Percentiles rank a stretch among this genome's conserved stretches.
These are phyloP conservation scores for Chelonoidis abingdonii DNA, from an alignment of 2,113 vertebrate species.

Conservation along the genomic window DNA sequence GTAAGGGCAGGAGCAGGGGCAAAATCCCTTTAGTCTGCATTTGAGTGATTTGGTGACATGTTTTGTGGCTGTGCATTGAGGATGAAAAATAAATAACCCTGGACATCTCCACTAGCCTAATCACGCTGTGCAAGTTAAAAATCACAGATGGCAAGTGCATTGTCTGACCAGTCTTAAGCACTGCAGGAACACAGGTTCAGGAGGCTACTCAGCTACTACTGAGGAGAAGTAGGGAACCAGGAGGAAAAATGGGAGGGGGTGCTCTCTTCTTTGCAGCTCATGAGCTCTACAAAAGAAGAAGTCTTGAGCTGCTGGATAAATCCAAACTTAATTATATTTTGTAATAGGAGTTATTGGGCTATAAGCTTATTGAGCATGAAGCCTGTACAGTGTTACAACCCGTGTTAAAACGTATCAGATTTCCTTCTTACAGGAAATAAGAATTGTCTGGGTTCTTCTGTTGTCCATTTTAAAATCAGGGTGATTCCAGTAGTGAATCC, in stretches of 20 bases:
- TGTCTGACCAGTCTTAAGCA: background rate
- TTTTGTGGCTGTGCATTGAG: background rate
- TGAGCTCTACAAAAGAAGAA: background rate
- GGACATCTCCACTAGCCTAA: background rate
- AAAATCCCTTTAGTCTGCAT: background rate
- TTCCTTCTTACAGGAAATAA: background rate
- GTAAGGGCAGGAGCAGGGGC: background rate
- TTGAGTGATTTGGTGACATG: background rate
- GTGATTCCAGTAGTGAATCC: background rate
- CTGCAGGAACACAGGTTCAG: background rate
- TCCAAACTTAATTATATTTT: background rate
- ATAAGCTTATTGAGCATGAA: background rate
- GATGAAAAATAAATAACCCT: background rate
- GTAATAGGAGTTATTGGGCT: background rate
- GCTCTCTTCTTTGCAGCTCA: background rate
- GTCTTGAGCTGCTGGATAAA: background rate
- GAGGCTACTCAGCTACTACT: background rate
- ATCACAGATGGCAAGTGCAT: background rate
- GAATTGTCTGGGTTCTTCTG: background rate
- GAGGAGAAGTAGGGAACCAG: background rate
- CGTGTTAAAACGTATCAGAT: background rate
- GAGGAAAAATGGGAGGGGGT: background rate
- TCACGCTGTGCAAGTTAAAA: background rate
- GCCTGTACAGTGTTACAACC: background rate
- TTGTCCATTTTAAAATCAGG: background rate